phyloP scores from a whole-genome alignment of 2,888 invertebrate species.

The Acleris emargana region DNA sequence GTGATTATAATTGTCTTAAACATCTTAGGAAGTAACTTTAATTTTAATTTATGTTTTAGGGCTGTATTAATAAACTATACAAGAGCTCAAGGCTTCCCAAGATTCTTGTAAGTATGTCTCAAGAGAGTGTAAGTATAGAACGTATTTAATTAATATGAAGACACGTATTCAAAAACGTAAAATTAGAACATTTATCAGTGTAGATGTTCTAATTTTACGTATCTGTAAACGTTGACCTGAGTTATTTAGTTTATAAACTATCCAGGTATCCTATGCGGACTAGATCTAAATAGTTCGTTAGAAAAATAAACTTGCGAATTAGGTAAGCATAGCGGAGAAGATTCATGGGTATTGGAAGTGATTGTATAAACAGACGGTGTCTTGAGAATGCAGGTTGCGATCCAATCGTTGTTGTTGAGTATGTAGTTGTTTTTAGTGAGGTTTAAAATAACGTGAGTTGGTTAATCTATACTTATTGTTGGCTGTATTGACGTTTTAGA shows the following conservation, averaged over 20 bases:
- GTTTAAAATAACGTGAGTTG: neutral
- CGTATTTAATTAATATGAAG: too few relatives aligned
- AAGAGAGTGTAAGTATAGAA: too few relatives aligned
- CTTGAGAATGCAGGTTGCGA: conserved; percentile 23
- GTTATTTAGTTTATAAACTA: neutral
- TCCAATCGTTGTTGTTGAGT: neutral
- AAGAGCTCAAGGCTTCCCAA: too few relatives aligned
- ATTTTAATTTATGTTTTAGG: too few relatives aligned
- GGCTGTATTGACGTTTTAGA: too few relatives aligned
- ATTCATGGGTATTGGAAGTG: conserved; percentile 45
- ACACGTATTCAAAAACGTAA: too few relatives aligned
- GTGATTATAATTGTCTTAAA: too few relatives aligned
- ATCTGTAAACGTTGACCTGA: conserved; percentile 18
- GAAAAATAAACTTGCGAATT: conserved; percentile 38
- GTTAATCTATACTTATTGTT: neutral
- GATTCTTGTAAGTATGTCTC: too few relatives aligned
- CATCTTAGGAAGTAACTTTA: too few relatives aligned
- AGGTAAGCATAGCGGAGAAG: conserved; percentile 49
- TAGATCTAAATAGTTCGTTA: conserved; percentile 21
- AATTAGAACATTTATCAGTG: too few relatives aligned
- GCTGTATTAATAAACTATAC: too few relatives aligned
- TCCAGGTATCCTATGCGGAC: conserved; percentile 21
- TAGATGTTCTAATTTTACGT: too few relatives aligned
- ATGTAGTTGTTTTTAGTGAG: neutral
- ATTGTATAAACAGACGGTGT: conserved; percentile 38